Percentiles rank a stretch among this genome's conserved stretches.
phyloP scores from a whole-genome alignment of 2,113 vertebrate species.

The Chionis minor region DNA sequence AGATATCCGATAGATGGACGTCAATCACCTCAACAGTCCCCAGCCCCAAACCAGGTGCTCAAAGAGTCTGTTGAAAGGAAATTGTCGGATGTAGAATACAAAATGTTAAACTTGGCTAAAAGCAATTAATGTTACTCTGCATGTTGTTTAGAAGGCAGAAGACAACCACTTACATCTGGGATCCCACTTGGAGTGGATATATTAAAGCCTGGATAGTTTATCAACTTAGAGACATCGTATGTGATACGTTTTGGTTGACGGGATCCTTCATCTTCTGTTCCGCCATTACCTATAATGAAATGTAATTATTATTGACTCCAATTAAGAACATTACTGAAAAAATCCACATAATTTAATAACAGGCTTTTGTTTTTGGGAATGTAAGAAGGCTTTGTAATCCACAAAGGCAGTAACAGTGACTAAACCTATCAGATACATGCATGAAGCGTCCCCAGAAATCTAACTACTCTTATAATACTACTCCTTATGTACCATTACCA shows the following conservation, averaged over 20 bases:
- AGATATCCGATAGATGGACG: not conserved
- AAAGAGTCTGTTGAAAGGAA: not conserved
- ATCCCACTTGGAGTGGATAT: slow-evolving; percentile 80
- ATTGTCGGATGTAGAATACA: not conserved
- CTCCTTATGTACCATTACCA: not conserved
- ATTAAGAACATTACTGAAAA: not conserved
- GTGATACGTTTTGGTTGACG: slow-evolving; percentile 68
- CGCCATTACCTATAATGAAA: slow-evolving; percentile 67
- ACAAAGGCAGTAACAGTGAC: not conserved
- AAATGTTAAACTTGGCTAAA: not conserved
- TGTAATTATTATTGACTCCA: not conserved
- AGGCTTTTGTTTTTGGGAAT: not conserved
- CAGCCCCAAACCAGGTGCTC: not conserved
- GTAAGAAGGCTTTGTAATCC: not conserved
- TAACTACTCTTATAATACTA: not conserved
- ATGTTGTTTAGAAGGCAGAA: not conserved
- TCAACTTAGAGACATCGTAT: slow-evolving; percentile 90
- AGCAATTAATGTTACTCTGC: not conserved
- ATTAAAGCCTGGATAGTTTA: slow-evolving; percentile 97
- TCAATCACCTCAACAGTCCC: not conserved
- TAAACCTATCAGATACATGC: not conserved
- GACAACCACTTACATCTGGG: slow-evolving; percentile 85
- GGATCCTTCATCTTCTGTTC: slow-evolving; percentile 61
- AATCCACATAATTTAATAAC: not conserved
- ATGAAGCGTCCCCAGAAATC: not conserved